These are phyloP conservation scores for Pampus argenteus DNA, from an alignment of 2,797 vertebrate species.

Conservation along the genomic window DNA sequence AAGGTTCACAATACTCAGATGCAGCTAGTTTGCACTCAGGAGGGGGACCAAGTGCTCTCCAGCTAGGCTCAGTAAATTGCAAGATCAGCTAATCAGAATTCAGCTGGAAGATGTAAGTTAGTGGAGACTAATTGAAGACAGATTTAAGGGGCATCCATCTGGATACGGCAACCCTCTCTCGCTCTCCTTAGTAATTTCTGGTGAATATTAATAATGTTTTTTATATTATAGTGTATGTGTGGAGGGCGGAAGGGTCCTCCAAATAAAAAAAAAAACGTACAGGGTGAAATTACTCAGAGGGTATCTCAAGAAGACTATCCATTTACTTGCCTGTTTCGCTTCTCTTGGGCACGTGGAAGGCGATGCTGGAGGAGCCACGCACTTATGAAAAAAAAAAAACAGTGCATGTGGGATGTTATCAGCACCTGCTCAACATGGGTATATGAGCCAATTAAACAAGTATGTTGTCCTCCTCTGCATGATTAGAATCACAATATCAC, in stretches of 20 bases:
- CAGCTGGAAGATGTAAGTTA: conserved; percentile 82
- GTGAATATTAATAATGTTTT: conserved; percentile 83
- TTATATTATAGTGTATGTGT: conserved; percentile 64
- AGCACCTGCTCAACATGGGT: conserved; percentile 71
- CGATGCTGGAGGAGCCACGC: conserved; percentile 31
- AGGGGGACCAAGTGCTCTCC: conserved; percentile 80
- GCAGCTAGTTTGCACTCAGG: conserved; percentile 78
- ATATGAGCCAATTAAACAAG: conserved; percentile 77
- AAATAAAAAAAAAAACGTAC: conserved; percentile 70
- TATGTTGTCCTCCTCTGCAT: conserved; percentile 61
- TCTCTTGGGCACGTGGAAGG: conserved; percentile 23
- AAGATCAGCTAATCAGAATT: conserved; percentile 86
- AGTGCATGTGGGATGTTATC: conserved; percentile 66
- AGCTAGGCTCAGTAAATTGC: conserved; percentile 77
- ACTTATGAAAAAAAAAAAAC: conserved; percentile 62
- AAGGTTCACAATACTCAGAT: conserved; percentile 82
- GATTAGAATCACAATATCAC: conserved; percentile 70
- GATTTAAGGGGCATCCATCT: conserved; percentile 83
- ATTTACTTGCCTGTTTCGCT: conserved; percentile 59
- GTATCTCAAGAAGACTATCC: conserved; percentile 68
- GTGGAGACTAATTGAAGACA: conserved; percentile 83
- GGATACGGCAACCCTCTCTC: conserved; percentile 58
- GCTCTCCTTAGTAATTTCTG: conserved; percentile 74
- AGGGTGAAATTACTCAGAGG: conserved; percentile 70
- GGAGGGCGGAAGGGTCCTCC: conserved; percentile 26